Conservation (phyloP, 2,888 invertebrate species). For the Arctia plantaginis region DNA sequence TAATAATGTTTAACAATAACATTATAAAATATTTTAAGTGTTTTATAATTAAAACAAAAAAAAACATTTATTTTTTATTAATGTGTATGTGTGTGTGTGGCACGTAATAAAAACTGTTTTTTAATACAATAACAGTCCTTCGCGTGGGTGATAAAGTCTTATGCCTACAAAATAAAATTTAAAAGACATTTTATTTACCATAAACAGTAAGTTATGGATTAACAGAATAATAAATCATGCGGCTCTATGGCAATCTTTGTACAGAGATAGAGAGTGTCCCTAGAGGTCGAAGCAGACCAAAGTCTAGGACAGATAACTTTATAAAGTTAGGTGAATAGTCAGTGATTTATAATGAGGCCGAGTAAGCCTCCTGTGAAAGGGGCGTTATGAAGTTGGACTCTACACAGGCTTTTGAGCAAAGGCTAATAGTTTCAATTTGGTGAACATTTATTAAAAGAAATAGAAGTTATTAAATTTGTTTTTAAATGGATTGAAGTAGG, state of each 20-base stretch:
- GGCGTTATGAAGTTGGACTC: constrained; percentile 41
- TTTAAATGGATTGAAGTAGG: background rate
- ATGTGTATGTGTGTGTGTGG: too few relatives aligned
- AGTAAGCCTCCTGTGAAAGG: constrained; percentile 52
- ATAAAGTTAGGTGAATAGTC: constrained; percentile 49
- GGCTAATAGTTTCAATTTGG: constrained; percentile 46
- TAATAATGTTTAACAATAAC: too few relatives aligned
- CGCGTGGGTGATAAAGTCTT: background rate
- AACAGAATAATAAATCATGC: constrained; percentile 46
- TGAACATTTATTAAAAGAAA: constrained; percentile 27
- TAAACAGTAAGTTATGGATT: constrained; percentile 39
- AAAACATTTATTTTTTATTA: too few relatives aligned
- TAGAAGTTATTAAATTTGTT: background rate
- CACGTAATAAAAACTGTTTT: too few relatives aligned
- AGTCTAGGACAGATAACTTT: constrained; percentile 47
- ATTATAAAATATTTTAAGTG: too few relatives aligned
- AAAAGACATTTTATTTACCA: constrained; percentile 5
- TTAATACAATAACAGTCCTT: too few relatives aligned
- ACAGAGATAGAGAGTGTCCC: constrained; percentile 34
- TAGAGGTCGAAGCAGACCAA: constrained; percentile 28
- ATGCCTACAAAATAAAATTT: background rate
- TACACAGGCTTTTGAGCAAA: constrained; percentile 29
- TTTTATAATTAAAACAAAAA: too few relatives aligned
- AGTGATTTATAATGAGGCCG: constrained; percentile 54
- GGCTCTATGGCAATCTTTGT: constrained; percentile 44